phyloP scores from a whole-genome alignment of 2,888 invertebrate genomes.

The Nowickia ferox region DNA sequence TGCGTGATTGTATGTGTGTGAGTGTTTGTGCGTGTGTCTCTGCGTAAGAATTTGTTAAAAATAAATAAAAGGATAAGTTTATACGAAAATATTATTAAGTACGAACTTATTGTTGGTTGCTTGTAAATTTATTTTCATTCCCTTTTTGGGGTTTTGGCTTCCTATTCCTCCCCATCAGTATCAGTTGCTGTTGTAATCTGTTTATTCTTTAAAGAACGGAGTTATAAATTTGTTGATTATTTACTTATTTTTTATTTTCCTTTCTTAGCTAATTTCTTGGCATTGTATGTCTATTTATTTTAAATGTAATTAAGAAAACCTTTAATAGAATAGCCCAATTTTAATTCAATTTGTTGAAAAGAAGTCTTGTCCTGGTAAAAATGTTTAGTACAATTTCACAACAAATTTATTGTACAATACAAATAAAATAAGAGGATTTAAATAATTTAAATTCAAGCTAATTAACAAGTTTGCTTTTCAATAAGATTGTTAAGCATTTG shows the following conservation, averaged over 20 bases:
- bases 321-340: constrained; percentile 60
- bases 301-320: constrained; percentile 66
- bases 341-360: constrained; percentile 58
- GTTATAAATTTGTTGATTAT: constrained; percentile 65
- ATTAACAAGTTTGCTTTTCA: not conserved
- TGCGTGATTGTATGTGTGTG: not conserved
- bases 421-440: not conserved
- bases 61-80: constrained; percentile 7
- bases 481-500: not conserved
- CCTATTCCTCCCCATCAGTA: constrained; percentile 42
- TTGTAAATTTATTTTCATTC: constrained; percentile 8
- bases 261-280: not conserved
- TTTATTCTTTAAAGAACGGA: constrained; percentile 48
- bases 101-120: constrained; percentile 33
- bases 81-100: constrained; percentile 6
- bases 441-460: not conserved
- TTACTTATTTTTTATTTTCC: not conserved
- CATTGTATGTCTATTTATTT: constrained; percentile 53
- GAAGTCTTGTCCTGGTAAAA: not conserved
- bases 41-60: not conserved
- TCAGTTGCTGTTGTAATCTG: constrained; percentile 68
- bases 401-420: constrained; percentile 1
- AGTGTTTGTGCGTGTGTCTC: not conserved
- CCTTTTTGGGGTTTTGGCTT: constrained; percentile 8
- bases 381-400: not conserved